These are phyloP conservation scores for Oxyscelio sp. DNA, from an alignment of 2,888 invertebrate genomes.

Conservation along the genomic window DNA sequence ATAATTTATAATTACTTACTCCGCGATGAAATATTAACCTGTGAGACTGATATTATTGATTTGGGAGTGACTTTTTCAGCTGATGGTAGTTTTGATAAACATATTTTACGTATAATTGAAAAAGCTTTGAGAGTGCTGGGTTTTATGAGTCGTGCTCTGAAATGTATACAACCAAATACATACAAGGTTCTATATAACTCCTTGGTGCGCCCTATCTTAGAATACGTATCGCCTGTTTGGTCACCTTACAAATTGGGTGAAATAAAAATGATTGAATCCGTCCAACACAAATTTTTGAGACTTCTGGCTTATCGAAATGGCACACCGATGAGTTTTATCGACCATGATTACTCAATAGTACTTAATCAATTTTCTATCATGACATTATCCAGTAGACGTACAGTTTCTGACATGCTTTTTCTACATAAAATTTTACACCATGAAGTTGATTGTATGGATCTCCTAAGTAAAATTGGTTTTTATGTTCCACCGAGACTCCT, in stretches of 20 bases:
- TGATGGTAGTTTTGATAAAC: background rate
- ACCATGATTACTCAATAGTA: no score
- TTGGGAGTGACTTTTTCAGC: background rate
- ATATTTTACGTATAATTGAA: background rate
- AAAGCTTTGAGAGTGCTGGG: slow-evolving; percentile 1
- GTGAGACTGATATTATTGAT: background rate
- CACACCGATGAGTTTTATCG: no score
- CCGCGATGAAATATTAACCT: no score
- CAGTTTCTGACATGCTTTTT: no score
- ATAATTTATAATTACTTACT: background rate
- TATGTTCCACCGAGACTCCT: no score
- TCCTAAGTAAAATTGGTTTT: no score
- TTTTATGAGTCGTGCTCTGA: background rate
- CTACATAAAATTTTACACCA: no score
- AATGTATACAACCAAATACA: background rate
- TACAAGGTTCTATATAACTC: background rate
- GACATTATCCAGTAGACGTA: no score
- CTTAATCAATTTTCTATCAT: no score
- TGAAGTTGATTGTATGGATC: no score
- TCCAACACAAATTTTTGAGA: background rate
- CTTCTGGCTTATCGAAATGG: background rate
- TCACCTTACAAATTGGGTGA: background rate
- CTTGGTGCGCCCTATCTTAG: background rate
- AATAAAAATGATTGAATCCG: background rate
- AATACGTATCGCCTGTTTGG: slow-evolving; percentile 2